Evolutionary conservation across 2,113 vertebrate species (phyloP).

Genomic region (Nothoprocta perdicaria): DNA sequence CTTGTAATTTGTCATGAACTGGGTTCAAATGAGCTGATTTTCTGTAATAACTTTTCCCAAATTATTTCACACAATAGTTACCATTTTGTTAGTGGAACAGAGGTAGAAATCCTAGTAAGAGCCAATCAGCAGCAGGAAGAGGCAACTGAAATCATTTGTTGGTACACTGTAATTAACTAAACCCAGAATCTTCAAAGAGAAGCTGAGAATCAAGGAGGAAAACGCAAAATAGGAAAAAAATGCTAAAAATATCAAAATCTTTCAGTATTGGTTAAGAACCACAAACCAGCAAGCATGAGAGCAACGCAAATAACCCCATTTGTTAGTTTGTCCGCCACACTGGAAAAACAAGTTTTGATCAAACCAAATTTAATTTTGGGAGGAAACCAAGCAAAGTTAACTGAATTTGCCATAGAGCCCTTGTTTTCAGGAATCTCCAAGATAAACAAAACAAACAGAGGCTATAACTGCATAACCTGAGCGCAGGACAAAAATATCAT

Average conservation of each 20-base stretch:
- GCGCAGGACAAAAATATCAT: neutral
- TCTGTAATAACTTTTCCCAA: neutral
- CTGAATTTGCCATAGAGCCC: neutral
- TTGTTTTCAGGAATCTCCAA: neutral
- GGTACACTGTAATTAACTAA: neutral
- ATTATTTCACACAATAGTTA: neutral
- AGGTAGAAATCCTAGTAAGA: neutral
- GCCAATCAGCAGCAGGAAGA: neutral
- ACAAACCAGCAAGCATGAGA: neutral
- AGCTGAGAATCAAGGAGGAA: neutral
- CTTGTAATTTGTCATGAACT: neutral
- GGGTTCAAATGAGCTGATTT: neutral
- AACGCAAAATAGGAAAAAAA: neutral
- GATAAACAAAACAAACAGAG: neutral
- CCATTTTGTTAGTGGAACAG: neutral
- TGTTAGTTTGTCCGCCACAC: neutral
- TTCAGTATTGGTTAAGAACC: neutral
- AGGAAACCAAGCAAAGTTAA: neutral
- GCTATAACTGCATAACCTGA: neutral
- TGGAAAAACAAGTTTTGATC: neutral
- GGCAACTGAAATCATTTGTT: neutral
- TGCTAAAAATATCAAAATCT: accelerated
- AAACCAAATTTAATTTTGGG: neutral
- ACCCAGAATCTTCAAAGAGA: neutral
- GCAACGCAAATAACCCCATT: neutral